A percentile compares a stretch with the other conserved stretches of the same genome.
phyloP scores from a whole-genome alignment of 2,888 invertebrate species.

The Sipunculus nudus region DNA sequence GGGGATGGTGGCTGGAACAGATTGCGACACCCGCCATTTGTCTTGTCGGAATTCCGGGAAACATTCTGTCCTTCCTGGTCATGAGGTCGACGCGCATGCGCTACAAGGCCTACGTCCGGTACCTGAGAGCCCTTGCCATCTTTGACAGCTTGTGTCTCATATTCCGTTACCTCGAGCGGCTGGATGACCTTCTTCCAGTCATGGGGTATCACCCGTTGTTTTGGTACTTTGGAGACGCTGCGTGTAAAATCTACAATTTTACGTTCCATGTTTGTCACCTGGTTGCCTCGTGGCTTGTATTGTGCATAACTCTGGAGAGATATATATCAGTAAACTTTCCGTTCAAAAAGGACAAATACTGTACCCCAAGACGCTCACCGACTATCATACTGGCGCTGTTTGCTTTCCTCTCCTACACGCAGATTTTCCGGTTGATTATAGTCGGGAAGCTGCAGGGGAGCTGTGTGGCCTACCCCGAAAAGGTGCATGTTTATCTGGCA shows the following conservation, averaged over 20 bases:
- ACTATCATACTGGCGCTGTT: constrained; percentile 49
- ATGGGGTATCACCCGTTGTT: constrained; percentile 30
- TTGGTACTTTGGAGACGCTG: constrained; percentile 41
- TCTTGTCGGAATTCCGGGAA: constrained; percentile 54
- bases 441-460: constrained; percentile 30
- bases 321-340: constrained; percentile 58
- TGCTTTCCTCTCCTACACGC: constrained; percentile 49
- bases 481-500: constrained; percentile 44
- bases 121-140: constrained; percentile 55
- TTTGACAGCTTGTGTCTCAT: constrained; percentile 56
- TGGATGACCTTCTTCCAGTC: constrained; percentile 20
- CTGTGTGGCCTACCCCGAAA: constrained; percentile 17
- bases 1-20: constrained; percentile 56
- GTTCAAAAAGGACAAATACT: constrained; percentile 50
- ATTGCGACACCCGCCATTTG: constrained; percentile 51
- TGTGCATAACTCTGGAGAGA: constrained; percentile 59
- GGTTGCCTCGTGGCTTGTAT: constrained; percentile 61
- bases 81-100: constrained; percentile 56
- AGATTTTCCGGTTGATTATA: constrained; percentile 54
- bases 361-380: constrained; percentile 51
- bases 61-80: constrained; percentile 54
- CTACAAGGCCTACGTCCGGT: constrained; percentile 60
- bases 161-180: constrained; percentile 22
- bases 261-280: constrained; percentile 52
- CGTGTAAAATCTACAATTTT: constrained; percentile 57